phyloP scores from a whole-genome alignment of 2,113 vertebrate species.

The Panthera tigris region DNA sequence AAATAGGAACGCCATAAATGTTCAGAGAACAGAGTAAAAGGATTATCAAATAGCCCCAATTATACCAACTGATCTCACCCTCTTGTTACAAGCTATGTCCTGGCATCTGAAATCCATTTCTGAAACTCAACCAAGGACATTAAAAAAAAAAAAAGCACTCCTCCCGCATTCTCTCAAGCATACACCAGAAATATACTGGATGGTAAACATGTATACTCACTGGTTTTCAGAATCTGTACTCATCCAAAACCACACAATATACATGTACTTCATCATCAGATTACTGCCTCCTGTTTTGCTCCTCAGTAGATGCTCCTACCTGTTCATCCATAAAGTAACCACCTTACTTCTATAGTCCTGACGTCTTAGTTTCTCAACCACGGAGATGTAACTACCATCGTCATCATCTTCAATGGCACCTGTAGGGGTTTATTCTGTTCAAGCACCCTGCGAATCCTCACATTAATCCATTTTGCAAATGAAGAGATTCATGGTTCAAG shows the following conservation, averaged over 20 bases:
- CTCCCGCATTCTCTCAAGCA: background rate
- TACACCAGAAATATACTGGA: background rate
- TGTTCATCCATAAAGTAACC: background rate
- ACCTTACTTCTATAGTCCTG: background rate
- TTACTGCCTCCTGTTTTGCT: background rate
- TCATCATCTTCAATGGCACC: background rate
- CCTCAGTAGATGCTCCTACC: background rate
- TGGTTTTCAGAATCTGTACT: background rate
- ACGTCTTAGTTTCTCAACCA: background rate
- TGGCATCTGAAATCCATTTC: conserved; percentile 83
- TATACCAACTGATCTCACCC: conserved; percentile 90
- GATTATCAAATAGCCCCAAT: conserved; percentile 89
- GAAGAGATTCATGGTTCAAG: background rate
- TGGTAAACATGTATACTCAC: background rate
- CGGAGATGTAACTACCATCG: background rate
- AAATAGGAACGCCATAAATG: conserved; percentile 78
- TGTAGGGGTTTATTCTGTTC: background rate
- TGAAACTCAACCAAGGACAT: conserved; percentile 67
- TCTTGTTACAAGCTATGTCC: conserved; percentile 88
- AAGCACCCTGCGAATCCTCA: background rate
- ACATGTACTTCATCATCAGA: background rate
- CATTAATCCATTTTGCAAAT: background rate
- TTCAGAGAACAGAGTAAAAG: conserved; percentile 84
- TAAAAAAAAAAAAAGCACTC: background rate
- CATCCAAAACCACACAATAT: background rate